Evolutionary conservation across 2,888 invertebrate genomes (phyloP).

Genomic region (Coleophora deauratella): DNA sequence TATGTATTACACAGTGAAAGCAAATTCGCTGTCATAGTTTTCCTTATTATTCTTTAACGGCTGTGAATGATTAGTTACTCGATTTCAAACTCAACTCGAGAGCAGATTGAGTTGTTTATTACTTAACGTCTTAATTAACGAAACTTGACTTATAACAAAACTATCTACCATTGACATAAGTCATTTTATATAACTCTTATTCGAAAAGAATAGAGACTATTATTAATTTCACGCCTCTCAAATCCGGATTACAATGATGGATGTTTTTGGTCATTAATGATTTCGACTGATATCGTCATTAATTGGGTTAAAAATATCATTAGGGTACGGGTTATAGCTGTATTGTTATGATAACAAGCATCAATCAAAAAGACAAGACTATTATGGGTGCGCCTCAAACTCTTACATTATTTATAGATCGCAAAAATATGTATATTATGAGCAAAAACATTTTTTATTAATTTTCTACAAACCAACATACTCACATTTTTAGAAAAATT

Average conservation of each 20-base stretch:
- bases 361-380: constrained; percentile 20
- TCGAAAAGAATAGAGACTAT: constrained; percentile 19
- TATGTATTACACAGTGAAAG: background rate
- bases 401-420: too few relatives aligned
- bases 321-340: constrained; percentile 6
- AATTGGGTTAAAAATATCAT: constrained; percentile 57
- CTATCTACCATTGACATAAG: background rate
- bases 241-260: constrained; percentile 29
- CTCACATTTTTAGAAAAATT: too few relatives aligned
- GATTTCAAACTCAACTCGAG: constrained; percentile 16
- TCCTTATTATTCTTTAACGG: background rate
- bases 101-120: constrained; percentile 17
- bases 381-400: too few relatives aligned
- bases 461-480: too few relatives aligned
- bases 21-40: background rate
- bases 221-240: constrained; percentile 33
- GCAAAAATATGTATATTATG: too few relatives aligned
- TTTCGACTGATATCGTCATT: constrained; percentile 51
- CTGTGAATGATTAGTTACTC: constrained; percentile 1
- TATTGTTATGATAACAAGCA: constrained; percentile 20
- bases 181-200: background rate
- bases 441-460: too few relatives aligned
- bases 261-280: constrained; percentile 53
- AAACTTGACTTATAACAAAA: background rate
- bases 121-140: constrained; percentile 19